Base-by-base conservation (phyloP, 1,140 invertebrate genomes). In the Euura lappo region DNA sequence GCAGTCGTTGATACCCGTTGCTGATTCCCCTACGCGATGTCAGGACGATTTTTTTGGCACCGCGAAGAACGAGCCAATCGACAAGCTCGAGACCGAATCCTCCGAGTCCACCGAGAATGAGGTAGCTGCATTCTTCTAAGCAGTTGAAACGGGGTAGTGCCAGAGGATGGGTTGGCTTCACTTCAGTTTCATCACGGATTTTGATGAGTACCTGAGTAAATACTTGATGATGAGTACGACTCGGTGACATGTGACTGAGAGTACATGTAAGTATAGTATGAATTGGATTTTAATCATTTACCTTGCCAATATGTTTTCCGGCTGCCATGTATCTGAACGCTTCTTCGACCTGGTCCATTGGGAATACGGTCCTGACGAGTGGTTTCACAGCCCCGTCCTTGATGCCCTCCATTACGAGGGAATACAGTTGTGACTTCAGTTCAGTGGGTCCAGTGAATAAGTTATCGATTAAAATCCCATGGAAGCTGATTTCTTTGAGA, bases 41-140 rank as follows among this genome's bases (percentile, higher is more conserved):
- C 0, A 96, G 83, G 0, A 96, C 87, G 2, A 96, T 68, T 71
- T 92, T 91, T 71, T 79, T 89, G 2, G 91, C 93, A 3, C 94
- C 94, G 69, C 94, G 87, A 11, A 92, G 81, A 13, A 94, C 85
- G 65, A 96, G 77, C 94, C 94, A 96, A 73, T 94, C 90, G 2
- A 90, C 90, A 65, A 96, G 81, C 83, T 96, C 95, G 2, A 96
- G 86, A 45, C 95, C 95, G 81, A 96, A 93, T 42, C 95, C 94
- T 68, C 95, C 95, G 0, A 96, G 85, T 72, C 95, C 95, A 51
- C 95, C 90, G 65, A 90, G 74, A 51, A 91, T 80, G 6, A 91
- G 80, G 72, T 90, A 91, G 45, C 82, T 86, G 11, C 79, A 77
- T 3, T 84, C 47, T 3, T 69, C 82, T 45, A 89, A 69, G 71